Percentiles rank a stretch among this genome's conserved stretches.
Conservation (phyloP, 2,797 vertebrate species). For the Orestias chungarensis region DNA sequence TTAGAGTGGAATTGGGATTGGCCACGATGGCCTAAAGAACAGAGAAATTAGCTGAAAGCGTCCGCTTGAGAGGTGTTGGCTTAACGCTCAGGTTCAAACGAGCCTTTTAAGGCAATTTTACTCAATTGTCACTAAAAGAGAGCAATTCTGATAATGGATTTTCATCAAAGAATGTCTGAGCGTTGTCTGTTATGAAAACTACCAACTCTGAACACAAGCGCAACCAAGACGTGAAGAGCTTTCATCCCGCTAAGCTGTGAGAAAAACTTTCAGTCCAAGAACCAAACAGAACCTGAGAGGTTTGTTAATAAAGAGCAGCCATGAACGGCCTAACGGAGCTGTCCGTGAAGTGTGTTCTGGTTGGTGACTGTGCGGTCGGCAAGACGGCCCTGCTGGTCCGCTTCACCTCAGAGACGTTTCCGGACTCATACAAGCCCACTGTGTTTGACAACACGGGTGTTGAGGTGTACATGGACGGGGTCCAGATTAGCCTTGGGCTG, state of each 20-base stretch:
- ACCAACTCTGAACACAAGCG: neutral
- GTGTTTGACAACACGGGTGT: conserved; percentile 97
- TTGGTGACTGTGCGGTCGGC: conserved; percentile 93
- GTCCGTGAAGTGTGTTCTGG: conserved; percentile 93
- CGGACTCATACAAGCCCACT: conserved; percentile 91
- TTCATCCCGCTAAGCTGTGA: neutral
- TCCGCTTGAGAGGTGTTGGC: neutral
- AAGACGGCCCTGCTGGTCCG: conserved; percentile 94
- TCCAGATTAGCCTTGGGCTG: conserved; percentile 92
- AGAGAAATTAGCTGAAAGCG: conserved; percentile 15
- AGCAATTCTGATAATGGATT: conserved; percentile 10
- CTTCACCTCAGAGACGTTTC: conserved; percentile 96
- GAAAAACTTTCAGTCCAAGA: conserved; percentile 1
- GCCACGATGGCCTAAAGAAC: conserved; percentile 5
- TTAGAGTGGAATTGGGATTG: conserved; percentile 13
- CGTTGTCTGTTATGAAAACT: conserved; percentile 17
- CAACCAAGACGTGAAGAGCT: conserved; percentile 9
- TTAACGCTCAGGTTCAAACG: neutral
- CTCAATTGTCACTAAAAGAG: conserved; percentile 3
- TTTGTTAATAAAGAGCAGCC: neutral
- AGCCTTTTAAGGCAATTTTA: neutral
- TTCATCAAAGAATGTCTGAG: neutral
- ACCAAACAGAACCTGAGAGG: neutral
- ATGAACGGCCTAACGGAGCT: conserved; percentile 77
- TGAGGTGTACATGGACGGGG: conserved; percentile 94